Percentiles rank a stretch among this genome's conserved stretches.
These are phyloP conservation scores for Podarcis raffonei DNA, from an alignment of 2,113 vertebrate genomes.

Conservation along the genomic window DNA sequence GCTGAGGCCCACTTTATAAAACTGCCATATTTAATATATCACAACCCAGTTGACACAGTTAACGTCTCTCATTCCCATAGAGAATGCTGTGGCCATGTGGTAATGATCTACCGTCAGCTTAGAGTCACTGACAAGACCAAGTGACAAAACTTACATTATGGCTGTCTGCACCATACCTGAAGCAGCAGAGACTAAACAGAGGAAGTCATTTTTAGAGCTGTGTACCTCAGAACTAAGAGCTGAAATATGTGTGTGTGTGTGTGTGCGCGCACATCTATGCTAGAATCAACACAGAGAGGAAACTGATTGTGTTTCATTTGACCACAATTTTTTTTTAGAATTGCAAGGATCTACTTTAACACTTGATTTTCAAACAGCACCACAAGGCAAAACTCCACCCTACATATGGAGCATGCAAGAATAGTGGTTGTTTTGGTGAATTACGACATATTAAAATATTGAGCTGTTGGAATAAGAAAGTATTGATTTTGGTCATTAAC, in stretches of 20 bases:
- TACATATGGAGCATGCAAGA: neutral
- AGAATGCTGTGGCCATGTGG: neutral
- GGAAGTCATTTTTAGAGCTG: neutral
- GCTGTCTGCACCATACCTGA: slow-evolving; percentile 11
- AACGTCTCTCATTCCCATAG: neutral
- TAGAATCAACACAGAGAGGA: slow-evolving; percentile 28
- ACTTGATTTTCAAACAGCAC: neutral
- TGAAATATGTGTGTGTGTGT: neutral
- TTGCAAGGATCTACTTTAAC: neutral
- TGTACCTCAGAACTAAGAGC: neutral
- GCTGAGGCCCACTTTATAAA: slow-evolving; percentile 7
- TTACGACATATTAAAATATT: neutral
- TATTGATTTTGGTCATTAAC: too few species aligned
- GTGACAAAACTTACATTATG: slow-evolving; percentile 24
- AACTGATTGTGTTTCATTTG: slow-evolving; percentile 7
- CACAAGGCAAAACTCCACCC: neutral
- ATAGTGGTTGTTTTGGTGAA: slow-evolving; percentile 11
- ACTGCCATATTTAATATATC: neutral
- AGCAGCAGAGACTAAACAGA: slow-evolving; percentile 38
- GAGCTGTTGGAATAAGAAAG: neutral
- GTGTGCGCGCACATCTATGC: rapidly evolving
- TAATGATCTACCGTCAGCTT: slow-evolving; percentile 35
- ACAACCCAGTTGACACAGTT: neutral
- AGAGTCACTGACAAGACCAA: slow-evolving; percentile 42
- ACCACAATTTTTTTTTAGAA: neutral